Percentiles rank a stretch among this genome's conserved stretches.
These are phyloP conservation scores for Elgonia sp. DNA, from an alignment of 2,888 invertebrate genomes.

Conservation along the genomic window DNA sequence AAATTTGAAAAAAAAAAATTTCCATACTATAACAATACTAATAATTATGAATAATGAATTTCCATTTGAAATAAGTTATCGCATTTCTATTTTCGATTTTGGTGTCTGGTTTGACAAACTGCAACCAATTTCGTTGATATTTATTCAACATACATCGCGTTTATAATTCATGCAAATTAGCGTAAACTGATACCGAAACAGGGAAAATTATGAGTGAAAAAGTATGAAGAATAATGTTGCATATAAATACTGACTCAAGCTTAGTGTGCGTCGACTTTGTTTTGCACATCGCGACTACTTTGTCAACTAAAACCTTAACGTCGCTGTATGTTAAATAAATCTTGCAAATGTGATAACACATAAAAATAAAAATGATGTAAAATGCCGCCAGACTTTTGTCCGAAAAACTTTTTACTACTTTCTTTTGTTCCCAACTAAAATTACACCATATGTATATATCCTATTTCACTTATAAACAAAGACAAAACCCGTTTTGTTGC, in stretches of 20 bases:
- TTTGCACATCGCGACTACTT: not conserved
- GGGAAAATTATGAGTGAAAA: slow-evolving; percentile 13
- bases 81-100: too few relatives aligned
- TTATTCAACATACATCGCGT: not conserved
- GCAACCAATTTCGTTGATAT: not conserved
- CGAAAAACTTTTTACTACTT: too few relatives aligned
- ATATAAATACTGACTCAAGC: slow-evolving; percentile 13
- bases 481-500: too few relatives aligned
- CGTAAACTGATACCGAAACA: slow-evolving; percentile 16
- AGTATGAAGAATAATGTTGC: not conserved
- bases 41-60: too few relatives aligned
- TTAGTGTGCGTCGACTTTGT: not conserved
- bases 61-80: too few relatives aligned
- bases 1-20: too few relatives aligned
- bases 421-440: too few relatives aligned
- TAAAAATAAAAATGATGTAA: not conserved
- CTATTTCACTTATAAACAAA: too few relatives aligned
- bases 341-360: not conserved
- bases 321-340: slow-evolving; percentile 1
- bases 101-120: not conserved
- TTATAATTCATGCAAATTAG: slow-evolving; percentile 18
- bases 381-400: not conserved
- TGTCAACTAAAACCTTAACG: slow-evolving; percentile 7
- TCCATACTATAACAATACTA: too few relatives aligned
- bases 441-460: too few relatives aligned